phyloP scores from a whole-genome alignment of 2,113 vertebrate species.

The Microtus pennsylvanicus region DNA sequence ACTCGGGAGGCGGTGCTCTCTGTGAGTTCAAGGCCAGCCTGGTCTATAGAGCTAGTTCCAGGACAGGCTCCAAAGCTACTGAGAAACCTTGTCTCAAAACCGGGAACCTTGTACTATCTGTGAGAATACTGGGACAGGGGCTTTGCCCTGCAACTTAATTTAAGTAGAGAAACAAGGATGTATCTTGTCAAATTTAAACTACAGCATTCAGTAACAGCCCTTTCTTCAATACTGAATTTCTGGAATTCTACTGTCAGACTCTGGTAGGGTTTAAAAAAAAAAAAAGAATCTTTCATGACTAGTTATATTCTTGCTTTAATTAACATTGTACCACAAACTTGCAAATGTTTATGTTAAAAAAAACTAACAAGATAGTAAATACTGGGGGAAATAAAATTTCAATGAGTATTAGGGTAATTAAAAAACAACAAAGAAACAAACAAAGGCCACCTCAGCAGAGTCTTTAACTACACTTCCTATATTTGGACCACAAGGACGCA shows the following conservation, averaged over 20 bases:
- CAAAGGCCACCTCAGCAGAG: background rate
- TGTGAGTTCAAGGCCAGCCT: too few relatives aligned
- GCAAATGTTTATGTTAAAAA: background rate
- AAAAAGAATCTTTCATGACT: background rate
- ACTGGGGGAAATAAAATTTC: background rate
- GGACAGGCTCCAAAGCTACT: too few relatives aligned
- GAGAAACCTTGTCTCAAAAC: too few relatives aligned
- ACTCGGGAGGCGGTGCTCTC: too few relatives aligned
- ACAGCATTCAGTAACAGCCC: background rate
- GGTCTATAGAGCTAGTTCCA: too few relatives aligned
- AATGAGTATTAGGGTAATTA: background rate
- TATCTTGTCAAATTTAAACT: background rate
- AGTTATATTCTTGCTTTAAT: background rate
- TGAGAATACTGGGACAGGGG: background rate
- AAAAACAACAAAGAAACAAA: background rate
- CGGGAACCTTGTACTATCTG: background rate
- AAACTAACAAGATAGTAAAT: background rate
- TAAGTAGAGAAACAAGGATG: background rate
- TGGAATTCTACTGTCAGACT: background rate
- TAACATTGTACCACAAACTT: background rate
- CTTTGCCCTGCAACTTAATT: background rate
- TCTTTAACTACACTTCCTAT: background rate
- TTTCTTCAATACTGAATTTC: background rate
- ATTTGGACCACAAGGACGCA: background rate
- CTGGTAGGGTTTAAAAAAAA: background rate